Conservation (phyloP, 2,797 vertebrate genomes). For the Artibeus jamaicensis region DNA sequence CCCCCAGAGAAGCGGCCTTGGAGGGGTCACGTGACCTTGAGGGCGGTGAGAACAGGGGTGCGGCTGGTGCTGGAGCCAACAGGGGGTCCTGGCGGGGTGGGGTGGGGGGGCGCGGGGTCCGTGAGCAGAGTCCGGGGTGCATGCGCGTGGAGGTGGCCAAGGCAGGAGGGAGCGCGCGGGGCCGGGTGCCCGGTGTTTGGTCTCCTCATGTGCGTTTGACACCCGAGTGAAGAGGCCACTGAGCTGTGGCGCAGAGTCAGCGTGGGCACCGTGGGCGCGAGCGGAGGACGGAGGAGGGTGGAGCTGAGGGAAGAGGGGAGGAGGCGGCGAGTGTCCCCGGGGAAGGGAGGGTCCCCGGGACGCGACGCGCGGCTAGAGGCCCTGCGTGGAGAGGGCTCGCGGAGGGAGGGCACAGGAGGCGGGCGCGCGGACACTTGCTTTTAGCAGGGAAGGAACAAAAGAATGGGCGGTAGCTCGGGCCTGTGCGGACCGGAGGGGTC, state of each 20-base stretch:
- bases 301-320: not conserved
- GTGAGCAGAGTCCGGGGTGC: too few species aligned
- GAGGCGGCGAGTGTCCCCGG: not conserved
- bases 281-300: not conserved
- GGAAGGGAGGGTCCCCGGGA: not conserved
- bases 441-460: not conserved
- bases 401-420: not conserved
- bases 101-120: not conserved
- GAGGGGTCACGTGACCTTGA: too few species aligned
- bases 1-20: not conserved
- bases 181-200: too few species aligned
- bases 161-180: not conserved
- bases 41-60: not conserved
- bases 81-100: not conserved
- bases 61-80: not conserved
- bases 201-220: not conserved
- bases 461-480: too few species aligned
- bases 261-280: not conserved
- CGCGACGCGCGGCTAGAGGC: not conserved
- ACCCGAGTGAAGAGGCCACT: not conserved
- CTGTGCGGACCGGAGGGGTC: accelerated
- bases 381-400: too few species aligned
- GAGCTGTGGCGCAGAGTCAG: not conserved
- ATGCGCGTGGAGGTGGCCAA: too few species aligned
- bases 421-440: not conserved